Percentiles rank a stretch among this genome's conserved stretches.
Conservation (phyloP, 2,888 invertebrate genomes). For the Aphidoletes aphidimyza region DNA sequence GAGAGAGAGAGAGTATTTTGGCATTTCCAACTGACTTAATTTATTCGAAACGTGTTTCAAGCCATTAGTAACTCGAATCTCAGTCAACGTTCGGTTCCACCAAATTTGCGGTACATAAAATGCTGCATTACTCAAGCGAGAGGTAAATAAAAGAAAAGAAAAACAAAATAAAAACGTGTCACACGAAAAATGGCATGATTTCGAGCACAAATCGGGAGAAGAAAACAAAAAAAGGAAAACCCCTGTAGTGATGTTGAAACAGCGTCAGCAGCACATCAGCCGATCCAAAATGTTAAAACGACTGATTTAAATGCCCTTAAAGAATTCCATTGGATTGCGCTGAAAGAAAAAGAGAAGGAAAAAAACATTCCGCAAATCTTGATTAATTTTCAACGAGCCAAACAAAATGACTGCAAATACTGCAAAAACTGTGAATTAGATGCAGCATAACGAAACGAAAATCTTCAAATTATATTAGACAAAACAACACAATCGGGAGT, state of each 20-base stretch:
- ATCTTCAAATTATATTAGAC: conserved; percentile 23
- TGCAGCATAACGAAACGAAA: background rate
- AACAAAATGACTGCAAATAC: background rate
- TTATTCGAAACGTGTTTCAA: conserved; percentile 48
- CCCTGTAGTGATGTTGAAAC: conserved; percentile 9
- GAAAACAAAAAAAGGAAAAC: background rate
- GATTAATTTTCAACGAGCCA: background rate
- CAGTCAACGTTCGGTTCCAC: background rate
- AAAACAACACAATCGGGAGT: background rate
- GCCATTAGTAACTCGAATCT: conserved; percentile 31
- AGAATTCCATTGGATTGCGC: background rate
- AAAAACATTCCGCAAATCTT: conserved; percentile 31
- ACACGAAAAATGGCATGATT: conserved; percentile 23
- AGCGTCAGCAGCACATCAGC: background rate
- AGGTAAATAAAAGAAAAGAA: background rate
- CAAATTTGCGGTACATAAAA: background rate
- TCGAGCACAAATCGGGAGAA: background rate
- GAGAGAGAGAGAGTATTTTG: too few relatives aligned
- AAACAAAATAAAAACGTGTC: conserved; percentile 41
- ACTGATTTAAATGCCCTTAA: conserved; percentile 39
- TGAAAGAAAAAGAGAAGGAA: background rate
- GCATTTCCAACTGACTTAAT: background rate
- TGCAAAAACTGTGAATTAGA: background rate
- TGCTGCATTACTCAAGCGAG: background rate
- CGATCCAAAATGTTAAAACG: background rate